Conservation (phyloP, 2,888 invertebrate species). For the Selenia dentaria region DNA sequence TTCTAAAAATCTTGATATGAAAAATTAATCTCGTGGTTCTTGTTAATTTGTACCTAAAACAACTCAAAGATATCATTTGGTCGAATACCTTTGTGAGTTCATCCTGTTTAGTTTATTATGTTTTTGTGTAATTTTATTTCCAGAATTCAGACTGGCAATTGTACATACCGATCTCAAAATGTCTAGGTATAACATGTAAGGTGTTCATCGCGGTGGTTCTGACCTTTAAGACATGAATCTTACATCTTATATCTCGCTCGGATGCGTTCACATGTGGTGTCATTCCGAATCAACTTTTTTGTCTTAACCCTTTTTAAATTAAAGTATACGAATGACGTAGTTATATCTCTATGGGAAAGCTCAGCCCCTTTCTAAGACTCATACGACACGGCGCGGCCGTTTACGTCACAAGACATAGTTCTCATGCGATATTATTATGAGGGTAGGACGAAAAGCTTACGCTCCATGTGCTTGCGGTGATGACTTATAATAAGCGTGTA, state of each 20-base stretch:
- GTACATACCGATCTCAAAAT: too few species aligned
- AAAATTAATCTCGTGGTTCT: too few species aligned
- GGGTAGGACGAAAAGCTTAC: slow-evolving; percentile 13
- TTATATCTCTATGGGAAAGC: slow-evolving; percentile 62
- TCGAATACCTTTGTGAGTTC: too few species aligned
- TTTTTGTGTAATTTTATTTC: too few species aligned
- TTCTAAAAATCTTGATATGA: too few species aligned
- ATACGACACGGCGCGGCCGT: not conserved
- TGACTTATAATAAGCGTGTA: not conserved
- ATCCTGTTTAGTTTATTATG: too few species aligned
- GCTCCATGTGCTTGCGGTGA: slow-evolving; percentile 10
- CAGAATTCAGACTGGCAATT: too few species aligned
- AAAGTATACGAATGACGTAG: slow-evolving; percentile 64
- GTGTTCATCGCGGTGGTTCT: slow-evolving; percentile 10
- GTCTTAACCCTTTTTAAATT: slow-evolving; percentile 78
- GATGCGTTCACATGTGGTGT: slow-evolving; percentile 56
- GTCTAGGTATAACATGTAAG: too few species aligned
- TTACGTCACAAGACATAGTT: slow-evolving; percentile 10
- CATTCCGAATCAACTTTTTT: slow-evolving; percentile 65
- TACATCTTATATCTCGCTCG: slow-evolving; percentile 29
- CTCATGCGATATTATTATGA: slow-evolving; percentile 9
- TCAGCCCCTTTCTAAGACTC: slow-evolving; percentile 19
- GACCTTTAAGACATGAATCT: slow-evolving; percentile 11
- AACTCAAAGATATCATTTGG: too few species aligned
- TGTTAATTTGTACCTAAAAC: too few species aligned